phyloP scores from a whole-genome alignment of 2,888 invertebrate genomes.

The Stenotaenia linearis region DNA sequence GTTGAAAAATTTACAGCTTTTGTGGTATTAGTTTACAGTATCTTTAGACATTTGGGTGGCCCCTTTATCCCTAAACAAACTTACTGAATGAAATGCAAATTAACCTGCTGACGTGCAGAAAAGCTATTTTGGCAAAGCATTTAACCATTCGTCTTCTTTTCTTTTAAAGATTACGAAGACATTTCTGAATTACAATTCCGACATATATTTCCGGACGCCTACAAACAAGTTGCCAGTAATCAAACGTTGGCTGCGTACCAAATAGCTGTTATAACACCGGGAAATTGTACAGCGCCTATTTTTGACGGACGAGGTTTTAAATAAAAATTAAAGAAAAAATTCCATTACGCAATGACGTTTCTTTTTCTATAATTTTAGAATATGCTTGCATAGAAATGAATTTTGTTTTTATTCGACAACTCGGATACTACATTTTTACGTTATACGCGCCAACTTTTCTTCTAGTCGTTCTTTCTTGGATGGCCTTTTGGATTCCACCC shows the following conservation, averaged over 20 bases:
- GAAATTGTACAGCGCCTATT: neutral
- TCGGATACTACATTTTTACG: neutral
- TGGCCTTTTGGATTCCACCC: slow-evolving; percentile 36
- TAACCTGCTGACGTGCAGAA: too few species aligned
- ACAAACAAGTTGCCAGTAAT: neutral
- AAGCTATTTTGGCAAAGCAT: too few species aligned
- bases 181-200: neutral
- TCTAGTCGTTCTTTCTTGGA: slow-evolving; percentile 35
- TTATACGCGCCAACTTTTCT: slow-evolving; percentile 36
- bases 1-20: too few species aligned
- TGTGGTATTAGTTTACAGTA: too few species aligned
- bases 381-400: neutral
- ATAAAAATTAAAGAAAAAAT: neutral
- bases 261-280: neutral
- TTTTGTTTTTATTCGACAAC: slow-evolving; percentile 2
- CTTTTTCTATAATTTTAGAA: neutral
- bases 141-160: too few species aligned
- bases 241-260: neutral
- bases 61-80: too few species aligned
- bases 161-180: neutral
- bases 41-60: too few species aligned
- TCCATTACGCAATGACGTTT: neutral
- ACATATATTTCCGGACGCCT: neutral
- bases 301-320: neutral
- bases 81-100: too few species aligned